These are phyloP conservation scores for Rhagonycha lutea DNA, from an alignment of 2,888 invertebrate species.

Conservation along the genomic window DNA sequence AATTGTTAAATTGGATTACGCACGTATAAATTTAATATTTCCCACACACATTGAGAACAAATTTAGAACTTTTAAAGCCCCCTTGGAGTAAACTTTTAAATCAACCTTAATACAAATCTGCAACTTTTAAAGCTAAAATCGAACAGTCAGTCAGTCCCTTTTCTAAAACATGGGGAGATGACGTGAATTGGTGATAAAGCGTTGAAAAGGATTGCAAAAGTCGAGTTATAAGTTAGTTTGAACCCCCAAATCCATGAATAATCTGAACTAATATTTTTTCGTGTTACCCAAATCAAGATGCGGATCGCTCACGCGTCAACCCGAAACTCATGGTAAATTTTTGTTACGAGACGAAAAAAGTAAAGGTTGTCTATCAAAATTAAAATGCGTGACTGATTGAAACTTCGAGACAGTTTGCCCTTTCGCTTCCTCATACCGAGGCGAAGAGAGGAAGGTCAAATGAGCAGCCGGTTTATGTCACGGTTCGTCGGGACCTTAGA, in stretches of 20 bases:
- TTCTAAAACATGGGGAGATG: slow-evolving; percentile 34
- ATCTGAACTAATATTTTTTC: slow-evolving; percentile 34
- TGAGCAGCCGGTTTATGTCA: slow-evolving; percentile 36
- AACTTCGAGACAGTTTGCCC: slow-evolving; percentile 30
- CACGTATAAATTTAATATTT: neutral
- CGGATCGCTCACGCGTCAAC: neutral
- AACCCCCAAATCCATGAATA: slow-evolving; percentile 17
- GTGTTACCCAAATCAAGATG: slow-evolving; percentile 7
- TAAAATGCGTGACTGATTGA: slow-evolving; percentile 24
- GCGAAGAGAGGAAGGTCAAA: slow-evolving; percentile 33
- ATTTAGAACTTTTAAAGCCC: neutral
- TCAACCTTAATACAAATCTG: slow-evolving; percentile 14
- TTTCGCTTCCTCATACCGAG: slow-evolving; percentile 31
- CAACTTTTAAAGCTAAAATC: slow-evolving; percentile 28
- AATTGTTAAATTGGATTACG: neutral
- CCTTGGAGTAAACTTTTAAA: neutral
- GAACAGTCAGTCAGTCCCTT: slow-evolving; percentile 31
- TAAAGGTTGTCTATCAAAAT: slow-evolving; percentile 11
- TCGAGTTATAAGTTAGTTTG: slow-evolving; percentile 35
- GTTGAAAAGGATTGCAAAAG: slow-evolving; percentile 34
- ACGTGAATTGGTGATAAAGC: slow-evolving; percentile 39
- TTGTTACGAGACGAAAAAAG: neutral
- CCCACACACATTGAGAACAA: neutral
- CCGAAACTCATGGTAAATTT: neutral
- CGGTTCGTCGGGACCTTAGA: slow-evolving; percentile 35